Evolutionary conservation across 2,797 vertebrate genomes (phyloP), one percentile per base, ranked within the genome.

Genomic region (Mareca strepera): DNA sequence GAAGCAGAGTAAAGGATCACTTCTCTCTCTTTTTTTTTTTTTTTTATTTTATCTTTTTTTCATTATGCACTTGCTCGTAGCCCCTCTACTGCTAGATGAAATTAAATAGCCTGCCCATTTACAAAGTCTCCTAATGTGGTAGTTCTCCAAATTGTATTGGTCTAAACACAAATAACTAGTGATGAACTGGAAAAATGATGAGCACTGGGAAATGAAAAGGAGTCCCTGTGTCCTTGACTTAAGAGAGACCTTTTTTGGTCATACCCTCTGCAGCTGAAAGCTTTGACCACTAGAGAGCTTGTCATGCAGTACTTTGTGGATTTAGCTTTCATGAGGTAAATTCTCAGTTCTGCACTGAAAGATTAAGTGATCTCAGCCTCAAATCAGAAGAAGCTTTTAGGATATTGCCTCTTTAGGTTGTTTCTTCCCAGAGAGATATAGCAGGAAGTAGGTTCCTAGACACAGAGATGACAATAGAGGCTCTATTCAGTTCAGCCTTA

Each of bases 181-280:
- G n/a, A 73, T 48, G 14, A 75, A 48, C 35, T 33, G 23, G 26
- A 6, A 66, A 76, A 91, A 17, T 25, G 29, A 39, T 43, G 79
- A 92, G 82, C 4, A 33, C 3, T 31, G 18, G 16, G 82, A 63
- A 87, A 87, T 35, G 1, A 74, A 59, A 84, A 80, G 1, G 7
- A 55, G 23, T 16, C 15, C 28, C n/a, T 29, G 17, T 82, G 20
- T 10, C 21, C 9, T 69, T 82, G 14, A 90, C 12, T 12, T 35
- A 35, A 48, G 14, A 1, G 12, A 55, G 9, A 14, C 5, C 37
- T 37, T 37, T 39, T 39, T 39, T 1, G 0, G 55, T 69, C 2
- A 1, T 20, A 2, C 4, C 21, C 80, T 82, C n/a, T 44, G 29
- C 39, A 82, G 12, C 17, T 4, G 1, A 77, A 80, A 77, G 23